A percentile compares a stretch with the other conserved stretches of the same genome.
phyloP scores from a whole-genome alignment of 2,113 vertebrate genomes.

The Corythaeola cristata region DNA sequence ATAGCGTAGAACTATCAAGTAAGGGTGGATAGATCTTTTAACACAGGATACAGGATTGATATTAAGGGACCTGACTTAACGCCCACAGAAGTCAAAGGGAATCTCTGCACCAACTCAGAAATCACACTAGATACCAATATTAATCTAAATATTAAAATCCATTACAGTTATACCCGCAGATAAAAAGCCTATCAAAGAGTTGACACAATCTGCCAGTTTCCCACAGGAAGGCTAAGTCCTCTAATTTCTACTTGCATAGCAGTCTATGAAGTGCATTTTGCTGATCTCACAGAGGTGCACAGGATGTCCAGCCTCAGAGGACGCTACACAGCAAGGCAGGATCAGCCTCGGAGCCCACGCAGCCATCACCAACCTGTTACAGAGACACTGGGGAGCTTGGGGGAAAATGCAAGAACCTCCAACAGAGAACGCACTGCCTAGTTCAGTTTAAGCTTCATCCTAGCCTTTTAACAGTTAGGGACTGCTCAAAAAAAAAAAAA shows the following conservation, averaged over 20 bases:
- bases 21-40: background rate
- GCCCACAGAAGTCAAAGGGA: background rate
- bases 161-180: background rate
- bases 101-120: background rate
- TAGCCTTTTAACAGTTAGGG: background rate
- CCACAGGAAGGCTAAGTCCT: background rate
- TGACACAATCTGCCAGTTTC: background rate
- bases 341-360: background rate
- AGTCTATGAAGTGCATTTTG: background rate
- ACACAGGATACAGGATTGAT: background rate
- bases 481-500: background rate
- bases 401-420: background rate
- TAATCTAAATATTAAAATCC: constrained; percentile 1
- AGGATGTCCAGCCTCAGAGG: background rate
- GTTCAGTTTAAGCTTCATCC: background rate
- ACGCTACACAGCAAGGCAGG: background rate
- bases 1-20: background rate
- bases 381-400: background rate
- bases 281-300: background rate
- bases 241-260: background rate
- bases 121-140: background rate
- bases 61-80: background rate
- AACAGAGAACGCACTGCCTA: background rate
- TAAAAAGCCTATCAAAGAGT: background rate
- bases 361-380: background rate